Evolutionary conservation across 2,113 vertebrate species (phyloP).

Genomic region (Grammomys surdaster): DNA sequence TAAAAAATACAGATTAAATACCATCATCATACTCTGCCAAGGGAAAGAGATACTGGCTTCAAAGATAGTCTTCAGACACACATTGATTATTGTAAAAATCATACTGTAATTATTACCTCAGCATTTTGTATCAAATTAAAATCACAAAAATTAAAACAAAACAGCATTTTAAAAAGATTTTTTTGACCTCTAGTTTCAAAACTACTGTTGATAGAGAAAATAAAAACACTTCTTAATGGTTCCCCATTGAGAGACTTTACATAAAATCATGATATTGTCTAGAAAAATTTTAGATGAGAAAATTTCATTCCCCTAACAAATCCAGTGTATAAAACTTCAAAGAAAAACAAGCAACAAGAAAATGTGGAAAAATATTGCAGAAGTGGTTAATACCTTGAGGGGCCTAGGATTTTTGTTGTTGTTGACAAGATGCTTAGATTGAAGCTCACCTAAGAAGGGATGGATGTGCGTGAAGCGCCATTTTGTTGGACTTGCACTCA

Average conservation of each 20-base stretch:
- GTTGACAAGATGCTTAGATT: slow-evolving; percentile 85
- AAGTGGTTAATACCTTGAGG: slow-evolving; percentile 86
- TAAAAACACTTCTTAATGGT: slow-evolving; percentile 92
- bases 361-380: slow-evolving; percentile 88
- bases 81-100: slow-evolving; percentile 90
- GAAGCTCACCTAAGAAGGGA: slow-evolving; percentile 89
- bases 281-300: slow-evolving; percentile 92
- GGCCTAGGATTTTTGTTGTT: slow-evolving; percentile 81
- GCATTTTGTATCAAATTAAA: slow-evolving; percentile 91
- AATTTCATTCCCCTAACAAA: slow-evolving; percentile 90
- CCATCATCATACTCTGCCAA: slow-evolving; percentile 89
- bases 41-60: slow-evolving; percentile 91
- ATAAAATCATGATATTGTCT: slow-evolving; percentile 90
- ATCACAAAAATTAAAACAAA: slow-evolving; percentile 90
- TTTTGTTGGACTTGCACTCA: slow-evolving; percentile 85
- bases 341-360: slow-evolving; percentile 89
- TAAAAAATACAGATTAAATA: slow-evolving; percentile 91
- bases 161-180: slow-evolving; percentile 90
- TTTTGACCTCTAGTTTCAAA: slow-evolving; percentile 89
- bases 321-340: slow-evolving; percentile 91
- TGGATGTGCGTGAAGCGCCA: slow-evolving; percentile 85
- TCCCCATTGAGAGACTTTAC: slow-evolving; percentile 89
- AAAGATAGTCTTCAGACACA: slow-evolving; percentile 89
- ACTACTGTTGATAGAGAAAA: slow-evolving; percentile 90
- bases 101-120: slow-evolving; percentile 89